Percentiles rank a stretch among this genome's conserved stretches.
phyloP scores from a whole-genome alignment of 2,797 vertebrate species.

The Chanos chanos region DNA sequence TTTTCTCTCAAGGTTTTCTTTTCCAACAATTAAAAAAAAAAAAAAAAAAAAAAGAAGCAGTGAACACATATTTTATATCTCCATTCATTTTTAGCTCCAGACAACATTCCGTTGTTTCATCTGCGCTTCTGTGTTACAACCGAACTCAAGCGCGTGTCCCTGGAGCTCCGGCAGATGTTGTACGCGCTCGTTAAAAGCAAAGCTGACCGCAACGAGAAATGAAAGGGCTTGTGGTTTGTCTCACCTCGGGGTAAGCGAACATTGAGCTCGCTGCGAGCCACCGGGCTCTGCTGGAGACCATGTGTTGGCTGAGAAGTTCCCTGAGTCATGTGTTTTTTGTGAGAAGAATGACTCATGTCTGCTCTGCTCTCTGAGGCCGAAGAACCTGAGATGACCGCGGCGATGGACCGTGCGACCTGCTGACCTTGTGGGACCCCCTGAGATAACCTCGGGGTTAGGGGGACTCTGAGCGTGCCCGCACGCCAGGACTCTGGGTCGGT shows the following conservation, averaged over 20 bases:
- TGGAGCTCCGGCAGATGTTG: too few species aligned
- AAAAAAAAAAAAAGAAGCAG: too few species aligned
- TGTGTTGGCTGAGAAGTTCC: conserved; percentile 33
- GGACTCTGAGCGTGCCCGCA: conserved; percentile 51
- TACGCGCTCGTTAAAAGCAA: too few species aligned
- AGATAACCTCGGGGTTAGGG: conserved; percentile 47
- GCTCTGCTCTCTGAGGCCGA: conserved; percentile 45
- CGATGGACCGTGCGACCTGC: conserved; percentile 52
- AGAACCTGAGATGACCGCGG: conserved; percentile 35
- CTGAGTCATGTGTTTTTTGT: conserved; percentile 47
- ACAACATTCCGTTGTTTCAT: too few species aligned
- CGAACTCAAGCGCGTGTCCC: too few species aligned
- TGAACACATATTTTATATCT: too few species aligned
- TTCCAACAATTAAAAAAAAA: too few species aligned
- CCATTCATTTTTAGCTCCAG: too few species aligned
- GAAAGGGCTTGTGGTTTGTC: not conserved
- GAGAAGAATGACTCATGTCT: conserved; percentile 42
- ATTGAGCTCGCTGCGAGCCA: conserved; percentile 43
- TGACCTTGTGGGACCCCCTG: conserved; percentile 38
- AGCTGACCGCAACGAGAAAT: too few species aligned
- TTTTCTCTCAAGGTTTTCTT: too few species aligned
- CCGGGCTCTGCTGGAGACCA: conserved; percentile 41
- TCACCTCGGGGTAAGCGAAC: conserved; percentile 57
- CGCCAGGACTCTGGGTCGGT: conserved; percentile 54
- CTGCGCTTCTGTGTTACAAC: too few species aligned